Conservation (phyloP, 2,888 invertebrate genomes). For the Sinotaia quadrata region DNA sequence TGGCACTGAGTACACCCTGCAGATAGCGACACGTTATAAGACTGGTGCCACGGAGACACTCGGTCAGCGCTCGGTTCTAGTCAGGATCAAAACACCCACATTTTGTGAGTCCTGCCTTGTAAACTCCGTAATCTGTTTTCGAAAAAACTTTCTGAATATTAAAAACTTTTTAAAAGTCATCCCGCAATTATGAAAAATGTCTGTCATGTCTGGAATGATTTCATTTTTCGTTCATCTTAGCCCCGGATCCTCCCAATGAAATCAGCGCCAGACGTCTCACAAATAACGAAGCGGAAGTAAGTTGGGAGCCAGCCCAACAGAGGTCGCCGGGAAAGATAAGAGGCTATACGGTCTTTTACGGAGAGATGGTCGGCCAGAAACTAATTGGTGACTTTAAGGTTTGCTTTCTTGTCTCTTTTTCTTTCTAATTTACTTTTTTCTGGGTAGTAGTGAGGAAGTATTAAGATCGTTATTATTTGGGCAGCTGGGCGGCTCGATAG, state of each 20-base stretch:
- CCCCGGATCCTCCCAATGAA: conserved; percentile 5
- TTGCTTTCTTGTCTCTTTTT: background rate
- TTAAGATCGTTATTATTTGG: too few relatives aligned
- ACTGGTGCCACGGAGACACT: background rate
- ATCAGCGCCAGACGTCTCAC: conserved; percentile 15
- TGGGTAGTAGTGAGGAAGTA: background rate
- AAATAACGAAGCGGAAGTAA: conserved; percentile 14
- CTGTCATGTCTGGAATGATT: too few relatives aligned
- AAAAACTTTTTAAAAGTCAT: too few relatives aligned
- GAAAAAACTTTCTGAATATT: too few relatives aligned
- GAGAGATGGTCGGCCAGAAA: background rate
- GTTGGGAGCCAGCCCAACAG: conserved; percentile 6
- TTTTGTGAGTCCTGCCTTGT: conserved; percentile 2
- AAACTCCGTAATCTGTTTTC: background rate
- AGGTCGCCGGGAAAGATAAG: conserved; percentile 3
- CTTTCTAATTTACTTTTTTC: background rate
- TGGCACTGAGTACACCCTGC: conserved; percentile 13
- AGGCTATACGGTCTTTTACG: conserved; percentile 10
- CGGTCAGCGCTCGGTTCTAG: conserved; percentile 17
- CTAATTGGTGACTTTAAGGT: conserved; percentile 3
- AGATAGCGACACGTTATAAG: conserved; percentile 16
- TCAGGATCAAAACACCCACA: conserved; percentile 20
- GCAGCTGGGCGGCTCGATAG: too few relatives aligned
- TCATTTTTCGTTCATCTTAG: background rate
- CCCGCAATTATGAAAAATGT: too few relatives aligned